phyloP scores from a whole-genome alignment of 2,888 invertebrate species.

The Volucella inflata region DNA sequence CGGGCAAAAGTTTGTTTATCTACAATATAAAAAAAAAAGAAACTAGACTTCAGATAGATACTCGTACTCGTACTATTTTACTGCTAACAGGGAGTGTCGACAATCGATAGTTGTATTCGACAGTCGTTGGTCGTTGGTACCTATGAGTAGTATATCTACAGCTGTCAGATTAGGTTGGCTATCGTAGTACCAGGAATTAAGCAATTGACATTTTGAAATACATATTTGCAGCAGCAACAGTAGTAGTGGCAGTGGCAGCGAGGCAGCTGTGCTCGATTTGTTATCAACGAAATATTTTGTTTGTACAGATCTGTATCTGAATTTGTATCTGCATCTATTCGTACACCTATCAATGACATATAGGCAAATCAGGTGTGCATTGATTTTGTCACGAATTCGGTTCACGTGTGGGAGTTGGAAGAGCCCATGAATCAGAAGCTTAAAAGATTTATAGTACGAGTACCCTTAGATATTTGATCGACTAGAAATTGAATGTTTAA shows the following conservation, averaged over 20 bases:
- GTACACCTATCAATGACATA: not conserved
- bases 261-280: conserved; percentile 25
- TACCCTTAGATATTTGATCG: not conserved
- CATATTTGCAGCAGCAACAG: conserved; percentile 16
- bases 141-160: too few relatives aligned
- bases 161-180: too few relatives aligned
- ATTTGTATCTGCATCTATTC: too few relatives aligned
- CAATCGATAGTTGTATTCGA: not conserved
- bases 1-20: conserved; percentile 12
- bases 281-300: not conserved
- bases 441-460: conserved; percentile 12
- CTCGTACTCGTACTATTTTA: not conserved
- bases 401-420: not conserved
- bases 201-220: conserved; percentile 48
- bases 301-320: conserved; percentile 34
- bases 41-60: not conserved
- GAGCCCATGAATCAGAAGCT: conserved; percentile 19
- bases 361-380: conserved; percentile 44
- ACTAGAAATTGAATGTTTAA: conserved; percentile 10
- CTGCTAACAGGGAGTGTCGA: conserved; percentile 31
- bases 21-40: not conserved
- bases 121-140: too few relatives aligned
- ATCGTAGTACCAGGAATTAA: conserved; percentile 4
- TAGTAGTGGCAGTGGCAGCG: too few relatives aligned
- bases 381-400: conserved; percentile 30